Base-by-base conservation (phyloP, 2,113 vertebrate species). In the Rattus rattus region DNA sequence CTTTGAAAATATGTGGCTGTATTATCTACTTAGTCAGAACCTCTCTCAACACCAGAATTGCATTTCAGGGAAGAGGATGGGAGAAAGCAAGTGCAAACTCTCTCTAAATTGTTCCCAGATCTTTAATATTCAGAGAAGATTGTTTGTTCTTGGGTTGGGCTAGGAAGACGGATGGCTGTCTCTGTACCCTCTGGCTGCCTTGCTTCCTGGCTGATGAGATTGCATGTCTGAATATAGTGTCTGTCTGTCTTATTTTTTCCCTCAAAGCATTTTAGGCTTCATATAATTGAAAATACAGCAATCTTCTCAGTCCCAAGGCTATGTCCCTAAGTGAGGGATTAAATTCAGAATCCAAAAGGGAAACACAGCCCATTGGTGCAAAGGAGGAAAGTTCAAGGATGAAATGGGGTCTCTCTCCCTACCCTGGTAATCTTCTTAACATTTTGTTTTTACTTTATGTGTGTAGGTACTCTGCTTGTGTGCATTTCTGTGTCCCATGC, bases 101-200 rank as follows among this genome's bases (percentile, higher is more conserved):
- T 70, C 76, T 96, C 70, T 88, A 94, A 97, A 96, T 95, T 95
- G 52, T 96, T 96, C 80, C 72, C 0, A 1, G 69, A 20, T 76
- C 69, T 96, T 97, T 96, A 91, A 86, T 89, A 97, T 95, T 92
- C 90, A 95, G 93, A 92, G 70, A 89, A 95, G 69, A 97, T 80
- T 87, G 69, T 93, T 94, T 94, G 83, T 86, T 96, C 61, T 95
- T 84, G 20, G 24, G 30, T 63, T 95, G 30, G 75, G 14, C 80
- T 75, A 83, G 87, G 61, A 96, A 97, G 94, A 97, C 0, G 22
- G 90, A 96, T 93, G 79, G 52, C 47, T 0, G 0, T 85, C 88
- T 77, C 22, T 56, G 72, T 2, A 92, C 59, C 65, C n/a, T 90
- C 76, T 95, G 90, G 84, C 88, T 90, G 87, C 47, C 75, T 92